phyloP scores from a whole-genome alignment of 2,888 invertebrate species.

The Lobophora halterata region DNA sequence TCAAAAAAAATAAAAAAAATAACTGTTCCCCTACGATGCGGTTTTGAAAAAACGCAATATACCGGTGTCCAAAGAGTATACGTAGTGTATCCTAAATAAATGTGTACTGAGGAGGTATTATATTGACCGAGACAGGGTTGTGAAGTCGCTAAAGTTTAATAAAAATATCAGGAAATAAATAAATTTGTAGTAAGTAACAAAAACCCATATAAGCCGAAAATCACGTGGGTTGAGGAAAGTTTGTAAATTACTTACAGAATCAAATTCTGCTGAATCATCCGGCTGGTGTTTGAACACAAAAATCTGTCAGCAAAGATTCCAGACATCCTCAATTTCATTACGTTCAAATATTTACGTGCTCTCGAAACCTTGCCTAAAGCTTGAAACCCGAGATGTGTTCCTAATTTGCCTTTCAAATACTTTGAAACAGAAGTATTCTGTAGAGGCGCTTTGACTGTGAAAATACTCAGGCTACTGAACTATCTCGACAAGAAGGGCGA shows the following conservation, averaged over 20 bases:
- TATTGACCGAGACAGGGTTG: slow-evolving; percentile 72
- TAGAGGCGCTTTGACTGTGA: slow-evolving; percentile 66
- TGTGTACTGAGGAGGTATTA: slow-evolving; percentile 74
- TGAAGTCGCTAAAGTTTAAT: slow-evolving; percentile 50
- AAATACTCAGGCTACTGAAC: slow-evolving; percentile 73
- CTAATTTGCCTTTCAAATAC: slow-evolving; percentile 79
- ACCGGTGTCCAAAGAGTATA: slow-evolving; percentile 62
- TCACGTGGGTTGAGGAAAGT: slow-evolving; percentile 8
- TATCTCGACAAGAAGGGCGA: slow-evolving; percentile 70
- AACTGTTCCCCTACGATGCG: slow-evolving; percentile 51
- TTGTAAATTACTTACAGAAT: slow-evolving; percentile 2
- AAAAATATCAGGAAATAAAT: no score
- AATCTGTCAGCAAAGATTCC: slow-evolving; percentile 1
- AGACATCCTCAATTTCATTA: slow-evolving; percentile 47
- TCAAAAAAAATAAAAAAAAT: slow-evolving; percentile 20
- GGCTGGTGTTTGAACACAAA: no score
- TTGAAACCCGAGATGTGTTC: slow-evolving; percentile 62
- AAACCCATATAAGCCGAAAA: no score
- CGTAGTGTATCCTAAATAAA: no score
- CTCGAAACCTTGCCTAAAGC: slow-evolving; percentile 39
- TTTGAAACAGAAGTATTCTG: slow-evolving; percentile 70
- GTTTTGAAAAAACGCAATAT: slow-evolving; percentile 77
- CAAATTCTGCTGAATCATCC: not conserved
- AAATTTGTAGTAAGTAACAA: no score
- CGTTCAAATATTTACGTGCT: slow-evolving; percentile 63